phyloP scores from a whole-genome alignment of 2,113 vertebrate genomes.

The Spheniscus mendiculus region DNA sequence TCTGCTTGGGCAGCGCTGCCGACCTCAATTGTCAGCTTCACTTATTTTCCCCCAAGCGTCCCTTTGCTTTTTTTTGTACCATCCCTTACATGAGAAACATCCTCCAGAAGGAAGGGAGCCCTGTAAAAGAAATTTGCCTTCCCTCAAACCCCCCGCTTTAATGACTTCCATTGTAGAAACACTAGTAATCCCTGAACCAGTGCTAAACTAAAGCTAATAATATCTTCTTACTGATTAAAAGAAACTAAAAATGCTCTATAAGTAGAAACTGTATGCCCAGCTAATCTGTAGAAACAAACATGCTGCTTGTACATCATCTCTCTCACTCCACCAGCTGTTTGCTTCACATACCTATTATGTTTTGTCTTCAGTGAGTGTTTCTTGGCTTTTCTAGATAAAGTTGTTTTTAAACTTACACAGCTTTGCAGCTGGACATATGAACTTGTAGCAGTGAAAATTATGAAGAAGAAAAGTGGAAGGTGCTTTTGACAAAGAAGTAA shows the following conservation, averaged over 20 bases:
- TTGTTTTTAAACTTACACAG: not conserved
- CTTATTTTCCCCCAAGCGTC: not conserved
- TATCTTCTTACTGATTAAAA: not conserved
- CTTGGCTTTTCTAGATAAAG: not conserved
- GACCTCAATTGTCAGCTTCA: not conserved
- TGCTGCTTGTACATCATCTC: not conserved
- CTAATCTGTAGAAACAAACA: slow-evolving; percentile 19
- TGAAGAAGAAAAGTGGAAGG: not conserved
- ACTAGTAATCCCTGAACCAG: not conserved
- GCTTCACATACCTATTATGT: not conserved
- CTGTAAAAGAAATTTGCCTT: not conserved
- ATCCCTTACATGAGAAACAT: not conserved
- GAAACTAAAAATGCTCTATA: not conserved
- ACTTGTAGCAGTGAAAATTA: not conserved
- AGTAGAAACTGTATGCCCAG: not conserved
- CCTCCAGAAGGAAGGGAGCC: not conserved
- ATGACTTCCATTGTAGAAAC: not conserved
- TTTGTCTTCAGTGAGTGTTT: not conserved
- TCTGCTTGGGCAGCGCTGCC: not conserved
- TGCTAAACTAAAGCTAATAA: not conserved
- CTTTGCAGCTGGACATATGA: not conserved
- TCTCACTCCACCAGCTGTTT: not conserved
- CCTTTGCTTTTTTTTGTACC: not conserved
- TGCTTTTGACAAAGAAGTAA: not conserved
- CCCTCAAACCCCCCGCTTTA: not conserved